Conservation (phyloP, 2,888 invertebrate genomes). For the Podabrus alpinus region DNA sequence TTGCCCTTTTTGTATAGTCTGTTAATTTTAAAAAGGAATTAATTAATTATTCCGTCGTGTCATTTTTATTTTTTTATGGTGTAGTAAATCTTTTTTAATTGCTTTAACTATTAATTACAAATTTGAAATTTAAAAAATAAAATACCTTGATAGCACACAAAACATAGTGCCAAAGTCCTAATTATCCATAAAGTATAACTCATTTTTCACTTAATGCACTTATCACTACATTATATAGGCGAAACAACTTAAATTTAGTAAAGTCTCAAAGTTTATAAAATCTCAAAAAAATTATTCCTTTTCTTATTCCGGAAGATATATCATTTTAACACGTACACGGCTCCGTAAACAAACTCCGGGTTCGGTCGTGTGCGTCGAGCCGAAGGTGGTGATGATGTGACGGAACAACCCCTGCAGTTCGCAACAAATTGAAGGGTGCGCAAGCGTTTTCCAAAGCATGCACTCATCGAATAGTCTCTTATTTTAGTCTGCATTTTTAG, state of each 20-base stretch:
- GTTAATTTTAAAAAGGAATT: background rate
- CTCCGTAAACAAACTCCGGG: conserved; percentile 22
- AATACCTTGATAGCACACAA: conserved; percentile 22
- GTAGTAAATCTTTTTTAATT: background rate
- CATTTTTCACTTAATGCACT: conserved; percentile 27
- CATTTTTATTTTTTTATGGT: background rate
- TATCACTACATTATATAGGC: conserved; percentile 22
- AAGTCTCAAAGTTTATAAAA: background rate
- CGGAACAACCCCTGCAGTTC: conserved; percentile 31
- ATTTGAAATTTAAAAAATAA: background rate
- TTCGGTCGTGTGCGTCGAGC: conserved; percentile 16
- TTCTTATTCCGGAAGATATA: conserved; percentile 9
- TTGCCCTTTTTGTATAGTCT: background rate
- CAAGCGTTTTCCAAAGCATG: conserved; percentile 28
- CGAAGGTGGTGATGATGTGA: conserved; percentile 28
- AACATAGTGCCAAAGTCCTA: conserved; percentile 14
- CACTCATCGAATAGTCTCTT: conserved; percentile 27
- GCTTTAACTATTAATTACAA: background rate
- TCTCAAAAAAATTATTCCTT: conserved; percentile 4
- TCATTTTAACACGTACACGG: conserved; percentile 26
- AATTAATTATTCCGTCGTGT: background rate
- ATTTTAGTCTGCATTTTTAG: conserved; percentile 21
- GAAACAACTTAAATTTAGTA: background rate
- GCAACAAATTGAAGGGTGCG: conserved; percentile 29
- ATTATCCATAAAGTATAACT: conserved; percentile 25